These are phyloP conservation scores for Craterocephalus amniculus DNA, from an alignment of 2,797 vertebrate genomes.

Conservation along the genomic window DNA sequence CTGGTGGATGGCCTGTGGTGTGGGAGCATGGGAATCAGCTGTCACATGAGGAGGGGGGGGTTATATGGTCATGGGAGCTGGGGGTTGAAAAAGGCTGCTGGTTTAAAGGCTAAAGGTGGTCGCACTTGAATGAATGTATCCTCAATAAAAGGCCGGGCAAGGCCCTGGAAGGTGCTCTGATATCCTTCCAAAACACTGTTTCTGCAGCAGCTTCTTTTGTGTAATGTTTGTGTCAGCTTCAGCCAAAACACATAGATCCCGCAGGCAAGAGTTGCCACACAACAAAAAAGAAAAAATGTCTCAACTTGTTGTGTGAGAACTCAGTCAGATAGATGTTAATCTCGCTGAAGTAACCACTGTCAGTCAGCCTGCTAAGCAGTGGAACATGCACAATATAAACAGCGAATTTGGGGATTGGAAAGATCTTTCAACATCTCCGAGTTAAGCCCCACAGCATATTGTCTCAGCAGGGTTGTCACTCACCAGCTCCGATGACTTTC, in stretches of 20 bases:
- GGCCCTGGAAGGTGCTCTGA: slow-evolving; percentile 46
- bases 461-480: slow-evolving; percentile 64
- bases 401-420: slow-evolving; percentile 53
- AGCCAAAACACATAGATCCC: slow-evolving; percentile 54
- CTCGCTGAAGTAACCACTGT: slow-evolving; percentile 65
- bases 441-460: slow-evolving; percentile 56
- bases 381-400: slow-evolving; percentile 69
- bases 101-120: slow-evolving; percentile 78
- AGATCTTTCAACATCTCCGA: slow-evolving; percentile 64
- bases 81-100: slow-evolving; percentile 44
- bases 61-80: slow-evolving; percentile 69
- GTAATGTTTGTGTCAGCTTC: slow-evolving; percentile 30
- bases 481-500: slow-evolving; percentile 97
- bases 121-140: slow-evolving; percentile 61
- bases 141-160: slow-evolving; percentile 24
- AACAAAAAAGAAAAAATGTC: slow-evolving; percentile 71
- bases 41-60: slow-evolving; percentile 62
- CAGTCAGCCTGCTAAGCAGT: slow-evolving; percentile 64
- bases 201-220: slow-evolving; percentile 50
- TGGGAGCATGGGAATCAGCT: slow-evolving; percentile 82
- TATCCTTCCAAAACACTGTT: slow-evolving; percentile 53
- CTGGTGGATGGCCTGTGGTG: slow-evolving; percentile 65
- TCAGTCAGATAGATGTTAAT: slow-evolving; percentile 65
- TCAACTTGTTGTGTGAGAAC: slow-evolving; percentile 70
- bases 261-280: slow-evolving; percentile 56